Evolutionary conservation across 2,113 vertebrate genomes (phyloP).

Genomic region (Prunella himalayana): DNA sequence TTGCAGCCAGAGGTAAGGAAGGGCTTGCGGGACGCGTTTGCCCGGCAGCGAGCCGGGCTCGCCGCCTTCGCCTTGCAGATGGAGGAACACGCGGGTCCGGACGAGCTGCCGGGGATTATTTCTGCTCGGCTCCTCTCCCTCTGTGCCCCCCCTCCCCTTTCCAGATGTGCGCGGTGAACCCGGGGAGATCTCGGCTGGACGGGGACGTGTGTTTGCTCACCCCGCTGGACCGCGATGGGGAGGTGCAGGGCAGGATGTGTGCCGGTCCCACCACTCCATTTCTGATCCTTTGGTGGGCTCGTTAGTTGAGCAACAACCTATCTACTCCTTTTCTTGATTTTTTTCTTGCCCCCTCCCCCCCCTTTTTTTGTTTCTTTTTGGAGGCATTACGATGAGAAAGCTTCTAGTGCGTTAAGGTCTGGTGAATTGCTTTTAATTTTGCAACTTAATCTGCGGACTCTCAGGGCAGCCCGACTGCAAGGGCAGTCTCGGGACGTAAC

Average conservation of each 20-base stretch:
- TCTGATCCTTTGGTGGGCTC: neutral
- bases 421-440: neutral
- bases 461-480: neutral
- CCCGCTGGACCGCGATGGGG: fast-evolving
- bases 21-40: neutral
- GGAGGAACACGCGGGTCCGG: neutral
- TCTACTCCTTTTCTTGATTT: neutral
- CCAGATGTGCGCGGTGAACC: neutral
- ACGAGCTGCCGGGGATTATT: neutral
- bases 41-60: neutral
- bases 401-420: neutral
- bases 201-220: neutral
- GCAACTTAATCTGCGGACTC: neutral
- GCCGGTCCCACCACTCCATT: fast-evolving
- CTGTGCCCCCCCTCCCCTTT: neutral
- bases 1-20: constrained; percentile 70
- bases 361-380: no score
- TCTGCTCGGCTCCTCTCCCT: neutral
- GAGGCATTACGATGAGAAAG: neutral
- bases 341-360: no score
- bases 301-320: neutral
- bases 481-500: neutral
- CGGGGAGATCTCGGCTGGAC: neutral
- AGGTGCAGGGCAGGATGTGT: neutral
- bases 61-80: neutral